These are phyloP conservation scores for Prenolepis imparis DNA, from an alignment of 2,888 invertebrate genomes.

Conservation along the genomic window DNA sequence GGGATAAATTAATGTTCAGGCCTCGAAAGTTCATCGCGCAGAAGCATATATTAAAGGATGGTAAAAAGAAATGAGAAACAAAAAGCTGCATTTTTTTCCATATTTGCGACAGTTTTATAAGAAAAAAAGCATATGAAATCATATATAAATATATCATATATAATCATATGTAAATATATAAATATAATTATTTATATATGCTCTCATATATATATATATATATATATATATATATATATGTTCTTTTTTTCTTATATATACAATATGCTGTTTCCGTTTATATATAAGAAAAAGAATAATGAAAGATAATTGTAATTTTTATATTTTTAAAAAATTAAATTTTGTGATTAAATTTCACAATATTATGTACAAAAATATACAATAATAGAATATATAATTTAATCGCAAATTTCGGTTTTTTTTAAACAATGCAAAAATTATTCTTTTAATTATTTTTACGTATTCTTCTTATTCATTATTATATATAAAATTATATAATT, in stretches of 20 bases:
- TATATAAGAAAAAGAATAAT: not conserved
- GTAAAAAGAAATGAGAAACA: conserved; percentile 85
- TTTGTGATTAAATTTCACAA: not conserved
- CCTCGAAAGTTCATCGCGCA: conserved; percentile 75
- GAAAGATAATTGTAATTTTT: not conserved
- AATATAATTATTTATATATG: no score
- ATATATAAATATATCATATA: not conserved
- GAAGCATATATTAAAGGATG: conserved; percentile 91
- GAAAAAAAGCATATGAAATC: not conserved
- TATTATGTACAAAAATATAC: not conserved
- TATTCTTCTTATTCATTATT: not conserved
- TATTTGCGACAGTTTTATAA: not conserved
- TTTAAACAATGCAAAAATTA: no score
- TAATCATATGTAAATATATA: not conserved
- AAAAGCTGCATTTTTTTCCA: not conserved
- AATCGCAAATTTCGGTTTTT: not conserved
- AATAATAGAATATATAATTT: not conserved
- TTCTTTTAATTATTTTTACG: not conserved
- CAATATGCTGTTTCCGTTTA: not conserved
- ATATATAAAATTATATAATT: no score
- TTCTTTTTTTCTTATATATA: not conserved
- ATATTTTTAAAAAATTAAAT: not conserved
- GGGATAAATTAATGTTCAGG: conserved; percentile 70
- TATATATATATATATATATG: not conserved
- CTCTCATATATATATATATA: no score